Conservation (phyloP, 2,888 invertebrate species). For the Ellobium chinense region DNA sequence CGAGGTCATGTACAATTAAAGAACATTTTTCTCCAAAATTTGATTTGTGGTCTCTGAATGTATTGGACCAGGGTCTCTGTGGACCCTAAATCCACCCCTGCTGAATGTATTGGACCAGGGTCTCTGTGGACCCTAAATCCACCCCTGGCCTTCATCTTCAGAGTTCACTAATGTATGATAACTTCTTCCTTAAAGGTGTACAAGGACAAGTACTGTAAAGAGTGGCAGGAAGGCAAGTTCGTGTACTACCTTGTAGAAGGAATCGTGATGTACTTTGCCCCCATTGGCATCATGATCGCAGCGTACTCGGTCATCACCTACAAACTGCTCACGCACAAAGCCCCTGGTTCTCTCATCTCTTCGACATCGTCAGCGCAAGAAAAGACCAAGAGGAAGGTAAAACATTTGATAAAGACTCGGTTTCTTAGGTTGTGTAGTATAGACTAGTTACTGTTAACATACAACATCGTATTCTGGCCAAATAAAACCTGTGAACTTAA, state of each 20-base stretch:
- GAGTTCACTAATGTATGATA: background rate
- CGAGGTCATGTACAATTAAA: too few species aligned
- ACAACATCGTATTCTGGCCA: too few species aligned
- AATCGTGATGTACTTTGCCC: slow-evolving; percentile 70
- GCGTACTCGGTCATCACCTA: slow-evolving; percentile 65
- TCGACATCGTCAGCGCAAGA: slow-evolving; percentile 55
- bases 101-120: too few species aligned
- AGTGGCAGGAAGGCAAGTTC: slow-evolving; percentile 49
- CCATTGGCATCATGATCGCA: slow-evolving; percentile 66
- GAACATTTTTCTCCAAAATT: too few species aligned
- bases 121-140: background rate
- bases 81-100: too few species aligned
- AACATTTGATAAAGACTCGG: slow-evolving; percentile 9
- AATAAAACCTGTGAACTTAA: too few species aligned
- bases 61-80: too few species aligned
- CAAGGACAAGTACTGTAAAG: slow-evolving; percentile 43
- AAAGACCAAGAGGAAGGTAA: slow-evolving; percentile 65
- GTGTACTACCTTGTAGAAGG: slow-evolving; percentile 66
- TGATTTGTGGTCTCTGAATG: too few species aligned
- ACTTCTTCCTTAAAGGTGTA: slow-evolving; percentile 22
- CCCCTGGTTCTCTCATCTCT: slow-evolving; percentile 56
- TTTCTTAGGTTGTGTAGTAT: too few species aligned
- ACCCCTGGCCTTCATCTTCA: background rate
- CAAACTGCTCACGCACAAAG: slow-evolving; percentile 58
- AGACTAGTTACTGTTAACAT: too few species aligned